These are phyloP conservation scores for Melolontha melolontha DNA, from an alignment of 2,888 invertebrate species.

Conservation along the genomic window DNA sequence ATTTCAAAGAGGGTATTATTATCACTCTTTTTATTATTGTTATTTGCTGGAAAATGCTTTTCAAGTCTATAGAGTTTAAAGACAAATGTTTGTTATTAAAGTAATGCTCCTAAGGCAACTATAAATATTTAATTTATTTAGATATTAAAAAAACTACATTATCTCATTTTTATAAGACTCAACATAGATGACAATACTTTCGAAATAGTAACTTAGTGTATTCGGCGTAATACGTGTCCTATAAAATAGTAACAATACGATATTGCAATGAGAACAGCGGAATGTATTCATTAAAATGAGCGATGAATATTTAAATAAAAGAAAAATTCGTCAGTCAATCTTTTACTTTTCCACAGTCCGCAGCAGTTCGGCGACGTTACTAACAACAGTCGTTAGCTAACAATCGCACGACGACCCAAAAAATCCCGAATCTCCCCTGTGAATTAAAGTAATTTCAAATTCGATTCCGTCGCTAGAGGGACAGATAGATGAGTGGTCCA, in stretches of 20 bases:
- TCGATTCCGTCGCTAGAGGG: slow-evolving; percentile 67
- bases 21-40: no score
- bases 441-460: slow-evolving; percentile 69
- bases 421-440: slow-evolving; percentile 66
- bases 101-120: no score
- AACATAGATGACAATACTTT: no score
- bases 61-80: no score
- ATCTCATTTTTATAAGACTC: no score
- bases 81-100: no score
- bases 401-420: slow-evolving; percentile 59
- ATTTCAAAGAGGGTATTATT: no score
- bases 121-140: no score
- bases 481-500: slow-evolving; percentile 67
- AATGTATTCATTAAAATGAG: slow-evolving; percentile 19
- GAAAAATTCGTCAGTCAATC: slow-evolving; percentile 15
- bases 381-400: slow-evolving; percentile 64
- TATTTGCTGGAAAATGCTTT: no score
- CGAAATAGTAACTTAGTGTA: no score
- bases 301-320: slow-evolving; percentile 31
- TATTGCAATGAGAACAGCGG: slow-evolving; percentile 22
- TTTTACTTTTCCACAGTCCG: slow-evolving; percentile 9
- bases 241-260: slow-evolving; percentile 1
- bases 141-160: no score
- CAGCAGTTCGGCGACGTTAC: slow-evolving; percentile 51
- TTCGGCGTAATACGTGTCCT: no score